phyloP scores from a whole-genome alignment of 2,888 invertebrate species.

The Pomacea canaliculata region DNA sequence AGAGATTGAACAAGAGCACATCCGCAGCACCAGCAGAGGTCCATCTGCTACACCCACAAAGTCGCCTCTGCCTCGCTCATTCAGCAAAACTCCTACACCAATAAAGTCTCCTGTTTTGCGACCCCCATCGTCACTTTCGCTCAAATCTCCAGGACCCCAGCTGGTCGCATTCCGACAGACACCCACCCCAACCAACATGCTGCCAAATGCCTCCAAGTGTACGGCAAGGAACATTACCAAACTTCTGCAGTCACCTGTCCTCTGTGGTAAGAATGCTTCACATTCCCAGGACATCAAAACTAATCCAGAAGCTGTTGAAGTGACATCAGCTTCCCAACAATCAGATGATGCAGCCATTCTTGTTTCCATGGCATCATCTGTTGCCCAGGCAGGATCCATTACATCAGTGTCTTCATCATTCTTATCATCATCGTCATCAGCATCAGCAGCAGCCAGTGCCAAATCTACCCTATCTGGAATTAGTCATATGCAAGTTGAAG shows the following conservation, averaged over 20 bases:
- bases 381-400: not conserved
- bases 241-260: conserved; percentile 32
- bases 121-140: conserved; percentile 8
- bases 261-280: not conserved
- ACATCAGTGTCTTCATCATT: not conserved
- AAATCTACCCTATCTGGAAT: not conserved
- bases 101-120: conserved; percentile 15
- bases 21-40: conserved; percentile 17
- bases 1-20: conserved; percentile 38
- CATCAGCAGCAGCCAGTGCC: not conserved
- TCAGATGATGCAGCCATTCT: not conserved
- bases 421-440: not conserved
- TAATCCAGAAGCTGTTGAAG: not conserved
- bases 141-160: conserved; percentile 17
- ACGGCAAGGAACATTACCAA: conserved; percentile 33
- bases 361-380: not conserved
- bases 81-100: conserved; percentile 25
- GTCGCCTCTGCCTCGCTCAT: conserved; percentile 18
- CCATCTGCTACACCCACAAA: conserved; percentile 18
- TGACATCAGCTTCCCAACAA: not conserved
- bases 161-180: conserved; percentile 14
- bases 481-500: not conserved
- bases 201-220: conserved; percentile 4
- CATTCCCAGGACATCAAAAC: conserved; percentile 1
- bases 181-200: not conserved